A percentile compares a stretch with the other conserved stretches of the same genome.
phyloP scores from a whole-genome alignment of 2,797 vertebrate species.

The Moxostoma hubbsi region DNA sequence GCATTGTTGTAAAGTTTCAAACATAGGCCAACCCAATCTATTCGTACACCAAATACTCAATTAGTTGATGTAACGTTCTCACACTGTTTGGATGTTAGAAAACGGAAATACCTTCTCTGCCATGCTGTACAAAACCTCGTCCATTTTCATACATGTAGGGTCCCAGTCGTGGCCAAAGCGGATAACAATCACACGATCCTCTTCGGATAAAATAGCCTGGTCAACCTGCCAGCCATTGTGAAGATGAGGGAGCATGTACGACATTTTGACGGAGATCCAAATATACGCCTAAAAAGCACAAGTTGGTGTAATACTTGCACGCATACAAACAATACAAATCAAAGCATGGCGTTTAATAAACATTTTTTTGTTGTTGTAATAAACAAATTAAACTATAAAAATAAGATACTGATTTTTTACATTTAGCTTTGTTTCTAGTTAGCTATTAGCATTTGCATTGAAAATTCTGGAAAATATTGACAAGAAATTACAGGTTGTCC shows the following conservation, averaged over 20 bases:
- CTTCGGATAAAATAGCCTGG: constrained; percentile 97
- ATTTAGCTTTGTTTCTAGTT: not conserved
- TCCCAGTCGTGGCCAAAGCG: constrained; percentile 99
- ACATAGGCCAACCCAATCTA: not conserved
- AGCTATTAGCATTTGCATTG: too few species aligned
- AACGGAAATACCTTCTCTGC: constrained; percentile 88
- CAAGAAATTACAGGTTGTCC: too few species aligned
- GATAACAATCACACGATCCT: constrained; percentile 95
- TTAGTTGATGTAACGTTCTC: too few species aligned
- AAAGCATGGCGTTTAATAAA: too few species aligned
- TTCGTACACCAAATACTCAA: not conserved
- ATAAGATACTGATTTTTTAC: not conserved
- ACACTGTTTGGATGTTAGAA: not conserved
- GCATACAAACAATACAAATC: too few species aligned
- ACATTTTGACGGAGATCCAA: constrained; percentile 79
- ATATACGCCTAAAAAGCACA: constrained; percentile 17
- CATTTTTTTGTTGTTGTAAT: too few species aligned
- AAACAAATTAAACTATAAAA: too few species aligned
- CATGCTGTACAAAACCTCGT: constrained; percentile 95
- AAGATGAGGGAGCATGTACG: constrained; percentile 97
- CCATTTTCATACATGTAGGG: constrained; percentile 99
- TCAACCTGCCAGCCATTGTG: constrained; percentile 99
- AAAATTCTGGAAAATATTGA: not conserved
- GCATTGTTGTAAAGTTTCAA: too few species aligned
- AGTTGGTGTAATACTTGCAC: too few species aligned